These are phyloP conservation scores for Irena cyanogastra DNA, from an alignment of 2,113 vertebrate genomes.

Conservation along the genomic window DNA sequence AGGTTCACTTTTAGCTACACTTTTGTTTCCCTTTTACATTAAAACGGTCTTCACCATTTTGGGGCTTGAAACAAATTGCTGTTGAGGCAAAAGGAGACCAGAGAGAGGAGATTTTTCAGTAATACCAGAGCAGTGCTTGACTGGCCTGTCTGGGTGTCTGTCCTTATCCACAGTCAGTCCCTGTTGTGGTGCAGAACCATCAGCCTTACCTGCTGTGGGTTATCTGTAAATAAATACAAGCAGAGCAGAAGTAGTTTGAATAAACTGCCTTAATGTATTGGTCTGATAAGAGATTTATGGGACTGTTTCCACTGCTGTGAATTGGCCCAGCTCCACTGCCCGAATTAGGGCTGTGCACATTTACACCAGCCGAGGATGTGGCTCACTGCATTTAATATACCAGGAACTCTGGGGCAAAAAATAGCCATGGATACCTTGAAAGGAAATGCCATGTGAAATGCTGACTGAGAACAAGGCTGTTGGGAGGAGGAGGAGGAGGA, in stretches of 20 bases:
- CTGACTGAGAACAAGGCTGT: constrained; percentile 30
- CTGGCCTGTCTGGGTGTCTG: not conserved
- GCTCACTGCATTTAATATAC: not conserved
- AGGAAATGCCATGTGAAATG: constrained; percentile 57
- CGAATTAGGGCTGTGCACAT: constrained; percentile 4
- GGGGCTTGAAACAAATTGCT: not conserved
- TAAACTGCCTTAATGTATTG: not conserved
- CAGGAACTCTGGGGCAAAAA: constrained; percentile 28
- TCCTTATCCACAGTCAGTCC: not conserved
- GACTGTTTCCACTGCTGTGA: not conserved
- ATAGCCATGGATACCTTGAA: constrained; percentile 61
- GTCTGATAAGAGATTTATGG: constrained; percentile 48
- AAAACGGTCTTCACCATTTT: not conserved
- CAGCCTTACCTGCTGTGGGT: not conserved
- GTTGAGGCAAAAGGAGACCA: not conserved
- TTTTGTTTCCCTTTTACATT: not conserved
- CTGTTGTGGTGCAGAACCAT: not conserved
- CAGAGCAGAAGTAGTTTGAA: not conserved
- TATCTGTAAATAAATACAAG: constrained; percentile 2
- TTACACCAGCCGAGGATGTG: constrained; percentile 43
- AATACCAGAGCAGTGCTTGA: not conserved
- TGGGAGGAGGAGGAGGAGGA: not conserved
- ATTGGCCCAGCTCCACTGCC: not conserved
- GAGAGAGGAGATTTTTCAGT: not conserved
- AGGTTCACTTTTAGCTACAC: not conserved